These are phyloP conservation scores for Myripristis murdjan DNA, from an alignment of 2,797 vertebrate species.

Conservation along the genomic window DNA sequence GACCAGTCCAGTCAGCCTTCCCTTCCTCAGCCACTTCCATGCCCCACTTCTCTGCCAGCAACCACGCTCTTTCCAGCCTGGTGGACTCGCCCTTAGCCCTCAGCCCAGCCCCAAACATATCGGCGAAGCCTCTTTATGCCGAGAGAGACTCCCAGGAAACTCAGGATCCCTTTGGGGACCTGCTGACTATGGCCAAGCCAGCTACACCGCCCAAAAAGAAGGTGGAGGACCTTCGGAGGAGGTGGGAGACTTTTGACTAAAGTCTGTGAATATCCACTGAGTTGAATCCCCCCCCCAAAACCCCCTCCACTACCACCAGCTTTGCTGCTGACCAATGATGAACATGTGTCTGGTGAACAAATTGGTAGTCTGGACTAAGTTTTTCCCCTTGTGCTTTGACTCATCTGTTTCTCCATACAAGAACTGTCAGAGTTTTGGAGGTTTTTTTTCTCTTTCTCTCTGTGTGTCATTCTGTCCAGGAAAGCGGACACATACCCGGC, in stretches of 20 bases:
- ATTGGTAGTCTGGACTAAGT: conserved; percentile 7
- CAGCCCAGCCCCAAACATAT: conserved; percentile 74
- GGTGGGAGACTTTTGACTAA: conserved; percentile 98
- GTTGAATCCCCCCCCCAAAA: neutral
- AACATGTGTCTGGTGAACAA: conserved; percentile 13
- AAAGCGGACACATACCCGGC: neutral
- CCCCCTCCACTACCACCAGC: neutral
- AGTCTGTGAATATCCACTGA: conserved; percentile 26
- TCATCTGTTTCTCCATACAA: neutral
- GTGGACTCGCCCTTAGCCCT: conserved; percentile 73
- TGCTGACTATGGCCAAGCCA: conserved; percentile 91
- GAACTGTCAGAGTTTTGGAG: conserved; percentile 6
- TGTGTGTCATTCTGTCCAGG: neutral
- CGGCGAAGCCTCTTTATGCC: conserved; percentile 74
- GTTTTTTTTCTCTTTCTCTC: neutral
- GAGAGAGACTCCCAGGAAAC: conserved; percentile 82
- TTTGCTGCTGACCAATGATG: conserved; percentile 50
- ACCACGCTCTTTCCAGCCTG: conserved; percentile 80
- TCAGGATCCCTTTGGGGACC: conserved; percentile 94
- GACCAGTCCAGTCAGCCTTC: conserved; percentile 54
- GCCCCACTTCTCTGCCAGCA: conserved; percentile 86
- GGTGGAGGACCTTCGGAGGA: conserved; percentile 91
- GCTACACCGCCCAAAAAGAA: conserved; percentile 86
- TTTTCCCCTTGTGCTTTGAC: neutral
- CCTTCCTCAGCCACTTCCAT: conserved; percentile 59